These are phyloP conservation scores for Pyrrhosoma nymphula DNA, from an alignment of 2,888 invertebrate genomes.

Conservation along the genomic window DNA sequence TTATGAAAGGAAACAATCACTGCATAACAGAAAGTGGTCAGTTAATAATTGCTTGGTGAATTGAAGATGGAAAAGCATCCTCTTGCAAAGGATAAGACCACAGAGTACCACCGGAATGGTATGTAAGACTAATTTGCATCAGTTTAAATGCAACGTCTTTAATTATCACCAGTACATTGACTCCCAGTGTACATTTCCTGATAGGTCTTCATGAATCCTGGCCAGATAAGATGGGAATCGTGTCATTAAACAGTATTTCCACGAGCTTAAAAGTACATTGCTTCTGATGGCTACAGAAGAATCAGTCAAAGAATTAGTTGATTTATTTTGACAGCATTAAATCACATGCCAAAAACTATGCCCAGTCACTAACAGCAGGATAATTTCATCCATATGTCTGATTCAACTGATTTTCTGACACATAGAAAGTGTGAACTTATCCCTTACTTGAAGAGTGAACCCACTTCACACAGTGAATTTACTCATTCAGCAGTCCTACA, in stretches of 20 bases:
- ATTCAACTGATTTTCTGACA: background rate
- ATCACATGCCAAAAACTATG: slow-evolving; percentile 48
- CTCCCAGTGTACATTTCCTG: background rate
- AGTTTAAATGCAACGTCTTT: slow-evolving; percentile 48
- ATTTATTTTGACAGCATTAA: background rate
- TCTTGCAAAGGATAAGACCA: slow-evolving; percentile 48
- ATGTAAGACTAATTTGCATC: slow-evolving; percentile 1
- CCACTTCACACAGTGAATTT: background rate
- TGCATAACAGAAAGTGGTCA: slow-evolving; percentile 37
- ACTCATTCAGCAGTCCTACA: slow-evolving; percentile 2
- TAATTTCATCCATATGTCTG: background rate
- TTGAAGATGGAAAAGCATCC: slow-evolving; percentile 37
- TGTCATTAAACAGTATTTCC: slow-evolving; percentile 45
- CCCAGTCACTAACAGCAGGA: slow-evolving; percentile 10
- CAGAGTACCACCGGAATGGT: slow-evolving; percentile 45
- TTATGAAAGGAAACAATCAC: slow-evolving; percentile 30
- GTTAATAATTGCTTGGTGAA: slow-evolving; percentile 18
- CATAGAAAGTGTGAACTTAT: background rate
- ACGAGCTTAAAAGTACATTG: slow-evolving; percentile 38
- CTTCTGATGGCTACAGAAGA: slow-evolving; percentile 55
- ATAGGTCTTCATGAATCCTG: slow-evolving; percentile 25
- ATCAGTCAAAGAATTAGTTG: background rate
- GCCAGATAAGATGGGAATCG: slow-evolving; percentile 37
- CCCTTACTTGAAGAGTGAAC: background rate
- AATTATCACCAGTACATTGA: slow-evolving; percentile 34